Percentiles rank a stretch among this genome's conserved stretches.
Evolutionary conservation across 2,797 vertebrate species (phyloP).

Genomic region (Rhinophrynus dorsalis): DNA sequence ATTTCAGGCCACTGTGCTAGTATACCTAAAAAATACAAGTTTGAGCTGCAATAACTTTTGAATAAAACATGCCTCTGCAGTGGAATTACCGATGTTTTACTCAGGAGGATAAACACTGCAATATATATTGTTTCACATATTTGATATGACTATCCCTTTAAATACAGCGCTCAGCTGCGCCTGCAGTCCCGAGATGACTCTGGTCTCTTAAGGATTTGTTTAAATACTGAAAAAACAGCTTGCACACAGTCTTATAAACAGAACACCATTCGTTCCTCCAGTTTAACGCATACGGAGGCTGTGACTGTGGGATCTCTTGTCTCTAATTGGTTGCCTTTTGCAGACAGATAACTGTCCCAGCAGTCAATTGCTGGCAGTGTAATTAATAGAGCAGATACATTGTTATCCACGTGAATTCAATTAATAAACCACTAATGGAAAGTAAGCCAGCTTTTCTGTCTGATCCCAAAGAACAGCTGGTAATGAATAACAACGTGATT

Average conservation of each 20-base stretch:
- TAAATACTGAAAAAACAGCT: slow-evolving; percentile 2
- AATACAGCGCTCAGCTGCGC: not conserved
- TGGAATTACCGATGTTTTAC: no score
- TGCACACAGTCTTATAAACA: not conserved
- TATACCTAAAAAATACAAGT: no score
- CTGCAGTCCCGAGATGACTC: not conserved
- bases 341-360: not conserved
- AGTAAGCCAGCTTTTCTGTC: not conserved
- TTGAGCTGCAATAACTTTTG: no score
- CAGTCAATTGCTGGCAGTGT: not conserved
- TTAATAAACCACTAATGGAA: not conserved
- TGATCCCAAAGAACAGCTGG: not conserved
- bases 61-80: no score
- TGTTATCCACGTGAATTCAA: not conserved
- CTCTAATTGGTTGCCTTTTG: not conserved
- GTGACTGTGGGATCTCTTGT: not conserved
- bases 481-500: not conserved
- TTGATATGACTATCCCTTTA: no score
- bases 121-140: no score
- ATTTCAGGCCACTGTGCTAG: no score
- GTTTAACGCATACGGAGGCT: not conserved
- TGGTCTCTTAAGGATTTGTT: not conserved
- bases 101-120: no score
- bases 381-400: not conserved
- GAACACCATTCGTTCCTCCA: not conserved